Evolutionary conservation across 2,797 vertebrate genomes (phyloP).

Genomic region (Lepilemur ruficaudatus): DNA sequence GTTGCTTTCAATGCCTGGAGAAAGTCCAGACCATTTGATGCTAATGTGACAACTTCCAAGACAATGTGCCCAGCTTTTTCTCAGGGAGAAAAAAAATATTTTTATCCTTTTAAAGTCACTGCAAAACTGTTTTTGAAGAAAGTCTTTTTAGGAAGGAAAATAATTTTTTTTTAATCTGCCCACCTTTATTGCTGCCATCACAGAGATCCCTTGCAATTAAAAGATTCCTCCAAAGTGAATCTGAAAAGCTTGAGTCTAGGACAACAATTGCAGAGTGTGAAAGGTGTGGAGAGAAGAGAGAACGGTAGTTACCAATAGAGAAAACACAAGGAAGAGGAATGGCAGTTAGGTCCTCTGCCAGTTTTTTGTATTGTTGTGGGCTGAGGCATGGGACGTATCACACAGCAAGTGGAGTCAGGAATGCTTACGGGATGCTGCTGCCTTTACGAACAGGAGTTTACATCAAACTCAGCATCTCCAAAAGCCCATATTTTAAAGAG

Average conservation of each 20-base stretch:
- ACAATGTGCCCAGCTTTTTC: conserved; percentile 57
- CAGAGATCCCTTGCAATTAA: not conserved
- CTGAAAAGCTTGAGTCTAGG: not conserved
- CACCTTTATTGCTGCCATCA: not conserved
- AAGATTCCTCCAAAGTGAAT: not conserved
- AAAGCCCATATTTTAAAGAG: not conserved
- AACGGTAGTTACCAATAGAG: not conserved
- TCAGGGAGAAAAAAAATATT: not conserved
- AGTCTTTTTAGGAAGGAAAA: conserved; percentile 38
- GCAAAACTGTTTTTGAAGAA: conserved; percentile 38
- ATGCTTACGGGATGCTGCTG: not conserved
- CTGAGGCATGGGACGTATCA: not conserved
- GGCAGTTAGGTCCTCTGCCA: not conserved
- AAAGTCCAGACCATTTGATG: not conserved
- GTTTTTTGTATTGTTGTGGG: not conserved
- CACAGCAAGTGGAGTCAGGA: not conserved
- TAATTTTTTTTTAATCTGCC: not conserved
- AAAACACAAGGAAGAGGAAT: not conserved
- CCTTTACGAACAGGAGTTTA: not conserved
- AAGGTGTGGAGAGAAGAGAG: not conserved
- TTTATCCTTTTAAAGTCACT: not conserved
- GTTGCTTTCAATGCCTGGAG: not conserved
- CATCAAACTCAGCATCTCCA: not conserved
- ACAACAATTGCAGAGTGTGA: not conserved
- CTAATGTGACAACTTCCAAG: not conserved